Evolutionary conservation across 2,113 vertebrate species (phyloP), one percentile per base, ranked within the genome.

Genomic region (Oreochromis aureus): DNA sequence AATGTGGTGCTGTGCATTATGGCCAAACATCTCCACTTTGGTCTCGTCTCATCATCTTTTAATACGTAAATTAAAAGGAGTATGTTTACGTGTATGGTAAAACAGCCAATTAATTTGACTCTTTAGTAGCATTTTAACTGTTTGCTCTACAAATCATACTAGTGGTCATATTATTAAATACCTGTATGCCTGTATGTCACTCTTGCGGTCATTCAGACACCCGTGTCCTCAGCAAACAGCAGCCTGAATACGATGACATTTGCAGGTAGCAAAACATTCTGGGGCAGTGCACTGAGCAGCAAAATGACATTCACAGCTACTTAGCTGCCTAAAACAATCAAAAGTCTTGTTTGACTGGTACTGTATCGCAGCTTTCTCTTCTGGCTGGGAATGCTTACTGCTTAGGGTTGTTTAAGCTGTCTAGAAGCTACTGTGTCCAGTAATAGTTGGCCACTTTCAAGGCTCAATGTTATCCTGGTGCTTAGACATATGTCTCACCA

Each of bases 291-390:
- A 55, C 56, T 7, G 83, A 84, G 81, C 93, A 84, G 44, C 87
- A 18, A 58, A 88, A 91, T 89, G 82, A 86, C 88, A 89, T 7
- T 63, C 82, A 71, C n/a, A 73, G 69, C 81, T 78, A 82, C 80
- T 91, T 81, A 32, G 61, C 81, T 85, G 92, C 90, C 82, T 88
- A 22, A 84, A 86, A 83, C 87, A 89, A 87, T 88, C 78, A 89
- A 81, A 80, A 76, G 53, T 58, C 54, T 86, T 82, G 78, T 88
- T 66, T 82, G 79, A 73, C 86, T 78, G 82, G 58, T 80, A 79
- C 82, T 61, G 63, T 69, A 48, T 41, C 19, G 39, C 86, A 51
- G 79, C 83, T 84, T 83, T 56, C 80, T 84, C 92, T 81, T 69
- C 81, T 86, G 84, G 87, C 91, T 89, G 76, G 30, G 61, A 16